Percentiles rank a stretch among this genome's conserved stretches.
phyloP scores from a whole-genome alignment of 1,140 invertebrate genomes.

The Drosophila littoralis region DNA sequence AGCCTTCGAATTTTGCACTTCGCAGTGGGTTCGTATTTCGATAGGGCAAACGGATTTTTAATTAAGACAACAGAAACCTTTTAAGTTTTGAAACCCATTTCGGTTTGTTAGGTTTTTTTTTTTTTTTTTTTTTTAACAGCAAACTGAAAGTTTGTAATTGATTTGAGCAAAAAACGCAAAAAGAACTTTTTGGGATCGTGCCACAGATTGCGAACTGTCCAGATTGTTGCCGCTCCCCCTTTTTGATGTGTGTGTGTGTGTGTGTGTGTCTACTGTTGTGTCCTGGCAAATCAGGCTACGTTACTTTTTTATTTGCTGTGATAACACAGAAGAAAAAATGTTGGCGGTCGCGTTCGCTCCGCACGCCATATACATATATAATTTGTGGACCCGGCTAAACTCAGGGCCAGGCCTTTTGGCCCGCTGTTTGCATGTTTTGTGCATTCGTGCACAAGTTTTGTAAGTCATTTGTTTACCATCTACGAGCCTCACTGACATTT shows the following conservation, averaged over 20 bases:
- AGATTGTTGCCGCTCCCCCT: constrained; percentile 23
- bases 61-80: constrained; percentile 79
- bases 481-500: constrained; percentile 65
- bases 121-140: constrained; percentile 26
- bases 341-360: constrained; percentile 25
- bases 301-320: constrained; percentile 41
- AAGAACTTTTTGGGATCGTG: constrained; percentile 47
- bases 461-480: constrained; percentile 74
- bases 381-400: constrained; percentile 34
- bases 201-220: constrained; percentile 33
- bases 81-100: constrained; percentile 47
- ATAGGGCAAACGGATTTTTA: constrained; percentile 53
- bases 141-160: constrained; percentile 78
- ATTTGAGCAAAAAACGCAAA: constrained; percentile 70
- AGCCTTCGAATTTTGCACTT: constrained; percentile 35
- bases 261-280: constrained; percentile 5
- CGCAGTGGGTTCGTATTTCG: constrained; percentile 52
- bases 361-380: constrained; percentile 61
- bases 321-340: constrained; percentile 36
- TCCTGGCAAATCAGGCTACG: constrained; percentile 31
- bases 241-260: background rate
- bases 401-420: constrained; percentile 25
- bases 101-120: constrained; percentile 21
- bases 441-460: constrained; percentile 81
- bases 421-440: constrained; percentile 73